Evolutionary conservation across 2,113 vertebrate species (phyloP).

Genomic region (Struthidea cinerea): DNA sequence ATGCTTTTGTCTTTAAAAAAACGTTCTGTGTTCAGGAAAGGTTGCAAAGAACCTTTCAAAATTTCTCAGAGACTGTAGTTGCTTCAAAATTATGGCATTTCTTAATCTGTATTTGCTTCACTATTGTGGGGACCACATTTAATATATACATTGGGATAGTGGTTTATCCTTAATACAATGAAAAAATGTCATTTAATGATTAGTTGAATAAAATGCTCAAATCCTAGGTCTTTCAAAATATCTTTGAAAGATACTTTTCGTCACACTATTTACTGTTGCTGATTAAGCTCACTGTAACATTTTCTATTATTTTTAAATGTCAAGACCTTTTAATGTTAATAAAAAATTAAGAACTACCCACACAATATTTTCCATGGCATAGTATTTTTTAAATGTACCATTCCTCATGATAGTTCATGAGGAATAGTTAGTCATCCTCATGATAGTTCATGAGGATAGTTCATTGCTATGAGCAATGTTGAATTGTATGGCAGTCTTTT

Average conservation of each 20-base stretch:
- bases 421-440: too few species aligned
- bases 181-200: not conserved
- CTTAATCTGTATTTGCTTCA: not conserved
- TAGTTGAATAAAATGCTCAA: not conserved
- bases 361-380: not conserved
- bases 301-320: not conserved
- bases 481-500: not conserved
- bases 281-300: not conserved
- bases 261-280: not conserved
- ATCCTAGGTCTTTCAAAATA: not conserved
- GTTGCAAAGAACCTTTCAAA: not conserved
- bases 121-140: not conserved
- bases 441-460: too few species aligned
- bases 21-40: not conserved
- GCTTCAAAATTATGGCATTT: not conserved
- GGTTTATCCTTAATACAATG: not conserved
- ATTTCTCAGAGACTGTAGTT: not conserved
- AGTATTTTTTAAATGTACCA: not conserved
- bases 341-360: not conserved
- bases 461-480: not conserved
- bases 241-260: not conserved
- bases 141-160: not conserved
- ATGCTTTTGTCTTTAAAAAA: not conserved
- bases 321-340: not conserved
- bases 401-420: not conserved